Evolutionary conservation across 2,797 vertebrate species (phyloP).

Genomic region (Enteromius mattozi): DNA sequence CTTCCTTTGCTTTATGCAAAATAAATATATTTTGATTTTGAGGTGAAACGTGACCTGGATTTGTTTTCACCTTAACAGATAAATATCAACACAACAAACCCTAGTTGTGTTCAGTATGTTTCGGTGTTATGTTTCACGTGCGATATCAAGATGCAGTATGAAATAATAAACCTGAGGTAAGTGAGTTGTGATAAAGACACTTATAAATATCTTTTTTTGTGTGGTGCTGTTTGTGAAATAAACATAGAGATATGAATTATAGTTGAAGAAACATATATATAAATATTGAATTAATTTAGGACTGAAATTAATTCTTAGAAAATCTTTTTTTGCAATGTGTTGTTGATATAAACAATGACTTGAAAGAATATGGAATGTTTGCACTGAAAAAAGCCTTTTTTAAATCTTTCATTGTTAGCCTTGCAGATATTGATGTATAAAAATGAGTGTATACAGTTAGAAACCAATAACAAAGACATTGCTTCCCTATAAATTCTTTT

Average conservation of each 20-base stretch:
- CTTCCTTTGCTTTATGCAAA: not conserved
- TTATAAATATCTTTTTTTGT: constrained; percentile 65
- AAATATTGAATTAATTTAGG: constrained; percentile 55
- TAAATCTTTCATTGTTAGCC: not conserved
- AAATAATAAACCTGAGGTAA: constrained; percentile 28
- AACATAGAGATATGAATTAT: constrained; percentile 66
- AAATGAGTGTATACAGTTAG: constrained; percentile 8
- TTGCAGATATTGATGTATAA: constrained; percentile 6
- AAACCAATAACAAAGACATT: constrained; percentile 5
- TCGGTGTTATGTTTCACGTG: not conserved
- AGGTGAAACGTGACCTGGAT: not conserved
- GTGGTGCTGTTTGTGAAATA: constrained; percentile 71
- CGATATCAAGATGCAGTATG: constrained; percentile 7
- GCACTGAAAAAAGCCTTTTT: constrained; percentile 26
- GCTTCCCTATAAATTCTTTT: constrained; percentile 26
- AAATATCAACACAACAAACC: not conserved
- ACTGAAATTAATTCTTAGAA: constrained; percentile 10
- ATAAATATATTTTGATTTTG: not conserved
- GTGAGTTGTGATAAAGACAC: constrained; percentile 2
- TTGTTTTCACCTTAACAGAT: not conserved
- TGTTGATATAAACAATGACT: not conserved
- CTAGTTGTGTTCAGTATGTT: not conserved
- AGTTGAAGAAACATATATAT: constrained; percentile 64
- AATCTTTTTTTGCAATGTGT: constrained; percentile 28
- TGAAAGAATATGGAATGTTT: constrained; percentile 17